Base-by-base conservation (phyloP, 2,888 invertebrate genomes). In the Lordiphosa fenestrarum region DNA sequence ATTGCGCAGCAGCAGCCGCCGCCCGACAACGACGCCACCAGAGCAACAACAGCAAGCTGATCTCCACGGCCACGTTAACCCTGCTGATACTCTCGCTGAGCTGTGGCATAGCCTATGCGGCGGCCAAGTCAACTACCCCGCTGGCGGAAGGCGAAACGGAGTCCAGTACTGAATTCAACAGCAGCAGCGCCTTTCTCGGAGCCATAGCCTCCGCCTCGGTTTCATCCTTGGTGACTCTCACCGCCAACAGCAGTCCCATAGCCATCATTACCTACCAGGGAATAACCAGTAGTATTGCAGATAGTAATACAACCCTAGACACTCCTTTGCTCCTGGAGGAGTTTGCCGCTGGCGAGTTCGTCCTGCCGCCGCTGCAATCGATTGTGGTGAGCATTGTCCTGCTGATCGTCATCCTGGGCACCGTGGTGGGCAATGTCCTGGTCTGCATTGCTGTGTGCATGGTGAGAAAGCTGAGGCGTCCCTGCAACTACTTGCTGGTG, bases 401-500 rank as follows among this genome's bases (percentile, higher is more conserved):
- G 77, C 91, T 95, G 71, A 91, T 93, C 80, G 94, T 96, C 44
- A 95, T 96, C 70, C 89, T 95, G 62, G 94, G 94, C 68, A 96
- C 96, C 3, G 93, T 95, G 65, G 92, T 96, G 58, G 96, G 96
- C 46, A 98, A 99, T 91, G 93, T 98, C 58, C 91, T 98, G 60
- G 98, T 99, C 77, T 98, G 98, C 89, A 93, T 98, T 35, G 98
- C 98, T 56, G 98, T 99, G 53, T 96, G 97, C 87, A 93, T 98
- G 84, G 99, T 99, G 73, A 93, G 97, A 63, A 96, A 97, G 85
- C 91, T 98, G 83, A 93, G 96, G 84, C 93, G 95, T 81, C 96
- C 95, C 49, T 97, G 96, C 90, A 97, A 97, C 90, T 96, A 96
- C 88, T 91, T 97, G 68, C 93, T 98, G 53, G 98, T 98, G 42